Evolutionary conservation across 2,888 invertebrate species (phyloP), one percentile per base, ranked within the genome.

Genomic region (Furcula furcula): DNA sequence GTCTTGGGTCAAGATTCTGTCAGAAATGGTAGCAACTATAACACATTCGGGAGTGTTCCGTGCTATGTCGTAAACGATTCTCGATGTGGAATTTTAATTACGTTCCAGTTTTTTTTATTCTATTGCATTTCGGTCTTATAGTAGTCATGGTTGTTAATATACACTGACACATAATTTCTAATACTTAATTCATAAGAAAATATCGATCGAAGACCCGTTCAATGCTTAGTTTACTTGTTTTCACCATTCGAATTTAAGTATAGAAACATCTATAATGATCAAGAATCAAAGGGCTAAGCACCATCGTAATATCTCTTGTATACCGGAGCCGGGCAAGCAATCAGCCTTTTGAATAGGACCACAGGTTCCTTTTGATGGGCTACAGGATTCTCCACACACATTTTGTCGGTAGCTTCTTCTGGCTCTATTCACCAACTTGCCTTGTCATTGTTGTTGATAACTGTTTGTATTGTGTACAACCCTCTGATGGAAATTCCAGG

Each of bases 371-470:
- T 79, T 78, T 72, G 74, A 79, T 62, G 52, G 49, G 55, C 59
- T 65, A 65, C 73, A 84, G 85, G 84, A 85, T 82, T 80, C 80
- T 78, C 68, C 68, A 71, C 75, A 73, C 66, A 69, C 71, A 70
- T 79, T 76, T 76, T 60, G 65, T 76, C 77, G 75, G 85, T 80
- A 85, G 83, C 79, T 55, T 55, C 67, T 49, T 40, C 46, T 51
- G 46, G 25, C 31, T 41, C 65, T 73, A 71, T 81, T 76, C 65
- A 76, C 39, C 45, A 72, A 76, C 56, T 57, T 81, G 87, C 85
- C 33, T 32, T 57, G 81, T 88, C 87, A 86, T 76, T 76, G 69
- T 66, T 69, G 72, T 77, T 82, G 79, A 78, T 84, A 80, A 82
- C 80, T 81, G 76, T 81, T 79, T 80, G 68, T 74, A 71, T 76